Evolutionary conservation across 2,797 vertebrate genomes (phyloP), one percentile per base, ranked within the genome.

Genomic region (Sebastolobus altivelis): DNA sequence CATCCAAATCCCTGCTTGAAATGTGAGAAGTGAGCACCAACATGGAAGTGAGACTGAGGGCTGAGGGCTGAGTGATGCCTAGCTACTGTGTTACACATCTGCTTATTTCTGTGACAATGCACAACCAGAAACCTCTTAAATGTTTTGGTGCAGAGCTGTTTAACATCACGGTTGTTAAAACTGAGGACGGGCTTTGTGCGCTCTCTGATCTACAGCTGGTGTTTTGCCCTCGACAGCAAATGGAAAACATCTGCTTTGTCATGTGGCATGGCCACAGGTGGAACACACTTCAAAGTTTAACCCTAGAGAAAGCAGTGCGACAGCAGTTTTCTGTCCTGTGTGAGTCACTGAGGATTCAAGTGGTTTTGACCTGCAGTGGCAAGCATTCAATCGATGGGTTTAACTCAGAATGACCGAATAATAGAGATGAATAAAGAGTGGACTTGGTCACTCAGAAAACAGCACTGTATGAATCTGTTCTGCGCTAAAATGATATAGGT

Each of bases 331-430:
- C 40, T 59, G 25, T 49, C 11, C 27, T 5, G 0, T n/a, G 52
- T 76, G 60, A 78, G 4, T 69, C 72, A 68, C 22, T 35, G 60
- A 38, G 72, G 77, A 72, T 79, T 72, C 25, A 65, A 77, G 72
- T 59, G 66, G 66, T 40, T 80, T 70, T 77, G 63, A 68, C 43
- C 43, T 5, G 37, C 67, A 54, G 52, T 38, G 69, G 59, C 27
- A 38, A 75, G 43, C 2, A 65, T 79, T 62, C 81, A 87, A 85
- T 81, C 58, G 61, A 35, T 18, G 25, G 55, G 22, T 81, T 84
- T 70, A 71, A 69, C 37, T 66, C 40, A 12, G 65, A 66, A 66
- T 38, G 60, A 68, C 70, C 25, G 25, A 25, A 25, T 25, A 25
- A 2, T 25, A 31, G 31, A 31, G 16, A 16, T 69, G 27, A 37